These are phyloP conservation scores for Malurus leucopterus DNA, from an alignment of 2,797 vertebrate species.

Conservation along the genomic window DNA sequence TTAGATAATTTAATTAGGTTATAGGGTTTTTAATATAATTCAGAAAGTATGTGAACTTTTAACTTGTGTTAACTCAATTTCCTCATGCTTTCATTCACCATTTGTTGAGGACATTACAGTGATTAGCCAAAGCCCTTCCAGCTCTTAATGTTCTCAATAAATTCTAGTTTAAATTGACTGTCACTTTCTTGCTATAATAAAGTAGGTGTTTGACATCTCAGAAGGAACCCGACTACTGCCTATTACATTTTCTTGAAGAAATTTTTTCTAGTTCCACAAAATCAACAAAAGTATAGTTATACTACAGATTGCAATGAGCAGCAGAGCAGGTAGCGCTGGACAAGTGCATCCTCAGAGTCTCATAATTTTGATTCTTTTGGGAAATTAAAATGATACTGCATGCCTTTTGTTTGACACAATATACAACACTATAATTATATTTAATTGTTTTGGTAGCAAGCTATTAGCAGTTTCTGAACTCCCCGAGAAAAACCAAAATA, in stretches of 20 bases:
- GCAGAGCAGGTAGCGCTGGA: background rate
- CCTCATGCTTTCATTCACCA: constrained; percentile 82
- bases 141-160: constrained; percentile 79
- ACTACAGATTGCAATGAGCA: background rate
- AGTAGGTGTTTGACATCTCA: constrained; percentile 75
- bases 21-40: constrained; percentile 75
- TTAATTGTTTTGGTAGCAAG: background rate
- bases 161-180: constrained; percentile 83
- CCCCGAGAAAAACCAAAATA: background rate
- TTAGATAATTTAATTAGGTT: constrained; percentile 80
- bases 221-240: constrained; percentile 44
- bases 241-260: constrained; percentile 50
- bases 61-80: constrained; percentile 82
- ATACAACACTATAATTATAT: background rate
- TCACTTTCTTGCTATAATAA: constrained; percentile 77
- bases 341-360: background rate
- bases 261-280: constrained; percentile 14
- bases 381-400: background rate
- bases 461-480: background rate
- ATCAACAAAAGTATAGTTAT: constrained; percentile 25
- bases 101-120: constrained; percentile 80
- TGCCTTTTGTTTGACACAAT: background rate
- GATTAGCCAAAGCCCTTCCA: constrained; percentile 80
- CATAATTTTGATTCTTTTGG: background rate
- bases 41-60: constrained; percentile 80